Evolutionary conservation across 2,113 vertebrate genomes (phyloP), one percentile per base, ranked within the genome.

Genomic region (Chionis minor): DNA sequence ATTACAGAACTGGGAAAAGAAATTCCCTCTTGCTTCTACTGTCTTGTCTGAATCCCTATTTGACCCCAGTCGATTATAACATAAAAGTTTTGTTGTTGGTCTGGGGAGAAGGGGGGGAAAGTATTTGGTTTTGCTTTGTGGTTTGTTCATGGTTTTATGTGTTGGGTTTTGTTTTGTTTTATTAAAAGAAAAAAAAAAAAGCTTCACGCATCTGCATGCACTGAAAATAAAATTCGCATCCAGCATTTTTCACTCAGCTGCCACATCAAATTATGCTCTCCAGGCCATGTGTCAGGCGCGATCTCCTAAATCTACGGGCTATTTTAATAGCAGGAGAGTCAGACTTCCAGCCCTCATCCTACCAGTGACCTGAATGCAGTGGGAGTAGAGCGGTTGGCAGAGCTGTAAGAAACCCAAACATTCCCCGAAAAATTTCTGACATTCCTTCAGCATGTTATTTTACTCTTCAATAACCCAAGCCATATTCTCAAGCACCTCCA

Each of bases 191-290:
- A 27, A 9, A 12, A 9, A 26, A n/a, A 32, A 33, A 35, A 26
- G 35, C 44, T 75, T 79, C n/a, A n/a, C 23, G 21, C 56, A 40
- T 74, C 40, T 2, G 4, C 40, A 70, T 0, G 3, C 56, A 52
- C 27, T n/a, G 78, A 61, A 92, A 84, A 80, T 35, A 77, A 93
- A 95, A 96, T 85, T 40, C 44, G 1, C 84, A 83, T 62, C 91
- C 89, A 86, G 77, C 92, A 51, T 51, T 95, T 95, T 89, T 67
- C 86, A 90, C 85, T 92, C 97, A 92, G 89, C 95, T 95, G 97
- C 94, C 97, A 93, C 14, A 5, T 92, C 85, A 45, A 72, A 96
- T 97, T 93, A 96, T 33, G 30, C 65, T 96, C 97, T 87, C 12
- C 33, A 6, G 44, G 51, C 88, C 75, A 72, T 40, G 72, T 93